Evolutionary conservation across 1,140 invertebrate genomes (phyloP).

Genomic region (Drosophila sproati): DNA sequence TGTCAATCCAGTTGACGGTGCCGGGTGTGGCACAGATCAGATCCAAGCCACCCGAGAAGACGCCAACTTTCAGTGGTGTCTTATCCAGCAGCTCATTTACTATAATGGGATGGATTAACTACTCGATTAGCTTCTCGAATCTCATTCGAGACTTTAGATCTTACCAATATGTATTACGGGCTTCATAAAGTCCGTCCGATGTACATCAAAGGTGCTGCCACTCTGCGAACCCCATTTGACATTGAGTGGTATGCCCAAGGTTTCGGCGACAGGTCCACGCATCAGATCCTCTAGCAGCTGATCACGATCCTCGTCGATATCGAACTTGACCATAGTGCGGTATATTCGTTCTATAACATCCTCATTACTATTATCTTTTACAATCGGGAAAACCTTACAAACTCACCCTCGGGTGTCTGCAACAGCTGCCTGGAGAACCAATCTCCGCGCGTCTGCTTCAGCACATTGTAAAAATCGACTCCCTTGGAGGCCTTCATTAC

Average conservation of each 20-base stretch:
- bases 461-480: constrained; percentile 93
- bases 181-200: constrained; percentile 93
- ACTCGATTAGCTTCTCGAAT: background rate
- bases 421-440: constrained; percentile 63
- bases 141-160: constrained; percentile 7
- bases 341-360: constrained; percentile 57
- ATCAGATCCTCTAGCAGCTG: constrained; percentile 87
- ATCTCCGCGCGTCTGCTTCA: constrained; percentile 84
- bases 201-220: constrained; percentile 87
- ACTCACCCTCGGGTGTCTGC: constrained; percentile 42
- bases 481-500: constrained; percentile 87
- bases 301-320: constrained; percentile 74
- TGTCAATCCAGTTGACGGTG: constrained; percentile 89
- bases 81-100: constrained; percentile 89
- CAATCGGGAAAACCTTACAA: no score
- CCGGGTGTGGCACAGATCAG: constrained; percentile 90
- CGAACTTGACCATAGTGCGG: constrained; percentile 64
- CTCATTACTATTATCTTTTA: background rate
- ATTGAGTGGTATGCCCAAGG: constrained; percentile 87
- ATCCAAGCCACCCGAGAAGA: constrained; percentile 86
- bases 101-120: constrained; percentile 71
- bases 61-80: constrained; percentile 85
- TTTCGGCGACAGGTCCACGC: constrained; percentile 89
- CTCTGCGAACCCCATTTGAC: constrained; percentile 88
- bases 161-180: constrained; percentile 89